Evolutionary conservation across 2,113 vertebrate species (phyloP).

Genomic region (Zosterops pallidus): DNA sequence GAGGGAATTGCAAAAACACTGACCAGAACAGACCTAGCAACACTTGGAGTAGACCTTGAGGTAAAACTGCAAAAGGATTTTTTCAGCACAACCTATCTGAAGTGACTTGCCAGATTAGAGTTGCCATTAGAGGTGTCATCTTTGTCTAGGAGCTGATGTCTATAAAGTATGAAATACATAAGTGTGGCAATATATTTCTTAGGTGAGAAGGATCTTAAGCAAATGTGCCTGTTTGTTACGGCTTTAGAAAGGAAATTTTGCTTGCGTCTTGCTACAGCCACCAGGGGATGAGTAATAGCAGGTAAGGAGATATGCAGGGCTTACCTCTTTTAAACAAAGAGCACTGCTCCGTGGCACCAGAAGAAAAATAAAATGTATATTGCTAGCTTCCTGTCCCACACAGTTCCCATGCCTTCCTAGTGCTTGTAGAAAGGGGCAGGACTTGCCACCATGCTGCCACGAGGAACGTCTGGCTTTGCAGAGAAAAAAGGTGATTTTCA

Average conservation of each 20-base stretch:
- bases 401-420: background rate
- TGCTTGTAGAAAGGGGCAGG: background rate
- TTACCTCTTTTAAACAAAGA: background rate
- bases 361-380: background rate
- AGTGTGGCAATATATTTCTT: background rate
- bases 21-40: background rate
- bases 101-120: background rate
- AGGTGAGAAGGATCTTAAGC: background rate
- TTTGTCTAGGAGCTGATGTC: background rate
- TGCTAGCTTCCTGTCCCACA: background rate
- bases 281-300: background rate
- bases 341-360: rapidly evolving
- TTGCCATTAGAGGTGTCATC: background rate
- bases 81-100: background rate
- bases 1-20: background rate
- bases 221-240: rapidly evolving
- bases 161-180: background rate
- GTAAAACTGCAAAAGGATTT: background rate
- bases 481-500: background rate
- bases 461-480: background rate
- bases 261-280: background rate
- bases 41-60: background rate
- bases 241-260: background rate
- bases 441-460: rapidly evolving
- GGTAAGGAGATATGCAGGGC: background rate